phyloP scores from a whole-genome alignment of 1,140 invertebrate genomes.

The Caenorhabditis remanei region DNA sequence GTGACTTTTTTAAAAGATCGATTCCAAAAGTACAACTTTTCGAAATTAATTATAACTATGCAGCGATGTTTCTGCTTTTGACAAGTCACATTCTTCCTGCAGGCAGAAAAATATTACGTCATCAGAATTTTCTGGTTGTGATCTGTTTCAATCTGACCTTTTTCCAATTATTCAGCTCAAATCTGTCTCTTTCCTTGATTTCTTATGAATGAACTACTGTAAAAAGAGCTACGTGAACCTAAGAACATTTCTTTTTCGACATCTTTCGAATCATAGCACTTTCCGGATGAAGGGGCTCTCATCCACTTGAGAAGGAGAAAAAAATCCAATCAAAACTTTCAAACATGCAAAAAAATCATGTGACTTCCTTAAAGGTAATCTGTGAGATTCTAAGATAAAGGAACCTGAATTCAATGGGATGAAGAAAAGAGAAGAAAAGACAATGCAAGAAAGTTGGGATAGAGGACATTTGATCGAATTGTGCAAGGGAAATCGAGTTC shows the following conservation, averaged over 20 bases:
- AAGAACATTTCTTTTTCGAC: not conserved
- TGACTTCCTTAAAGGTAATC: not conserved
- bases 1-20: too few species aligned
- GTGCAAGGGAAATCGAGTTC: not conserved
- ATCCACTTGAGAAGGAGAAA: not conserved
- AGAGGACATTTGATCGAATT: not conserved
- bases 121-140: too few species aligned
- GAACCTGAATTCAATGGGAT: not conserved
- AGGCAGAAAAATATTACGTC: too few species aligned
- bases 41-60: not conserved
- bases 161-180: too few species aligned
- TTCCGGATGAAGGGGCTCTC: not conserved
- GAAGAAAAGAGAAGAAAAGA: not conserved
- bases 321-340: constrained; percentile 3
- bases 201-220: not conserved
- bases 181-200: too few species aligned
- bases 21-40: too few species aligned
- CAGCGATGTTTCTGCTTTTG: not conserved
- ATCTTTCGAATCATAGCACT: constrained; percentile 4
- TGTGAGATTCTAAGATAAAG: not conserved
- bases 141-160: too few species aligned
- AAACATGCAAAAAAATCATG: constrained; percentile 1
- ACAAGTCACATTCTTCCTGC: not conserved
- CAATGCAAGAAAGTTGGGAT: not conserved
- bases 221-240: not conserved